phyloP scores from a whole-genome alignment of 2,113 vertebrate species.

The Pangasianodon hypophthalmus region DNA sequence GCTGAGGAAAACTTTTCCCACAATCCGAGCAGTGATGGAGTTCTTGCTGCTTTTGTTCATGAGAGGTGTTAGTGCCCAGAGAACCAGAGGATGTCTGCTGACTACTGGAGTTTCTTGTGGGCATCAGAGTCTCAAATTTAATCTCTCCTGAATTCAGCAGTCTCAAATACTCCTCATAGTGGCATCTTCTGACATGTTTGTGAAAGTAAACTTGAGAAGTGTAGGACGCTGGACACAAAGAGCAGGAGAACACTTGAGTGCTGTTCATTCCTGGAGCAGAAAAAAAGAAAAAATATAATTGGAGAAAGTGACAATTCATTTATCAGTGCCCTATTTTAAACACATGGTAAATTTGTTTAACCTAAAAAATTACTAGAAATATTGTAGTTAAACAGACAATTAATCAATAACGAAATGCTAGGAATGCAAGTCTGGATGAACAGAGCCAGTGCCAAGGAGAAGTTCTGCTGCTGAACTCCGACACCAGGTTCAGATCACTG shows the following conservation, averaged over 20 bases:
- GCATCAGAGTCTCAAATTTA: conserved; percentile 23
- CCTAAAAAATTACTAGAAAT: not conserved
- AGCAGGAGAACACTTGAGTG: conserved; percentile 9
- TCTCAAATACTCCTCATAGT: conserved; percentile 27
- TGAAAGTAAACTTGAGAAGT: conserved; percentile 23
- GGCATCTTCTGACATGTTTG: conserved; percentile 15
- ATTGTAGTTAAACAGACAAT: not conserved
- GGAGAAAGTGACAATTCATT: not conserved
- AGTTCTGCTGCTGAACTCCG: no score
- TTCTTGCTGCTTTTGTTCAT: not conserved
- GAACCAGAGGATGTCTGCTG: not conserved
- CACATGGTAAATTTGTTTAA: not conserved
- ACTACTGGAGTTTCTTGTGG: not conserved
- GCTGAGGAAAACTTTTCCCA: not conserved
- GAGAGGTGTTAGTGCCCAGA: not conserved
- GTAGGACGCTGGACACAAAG: not conserved
- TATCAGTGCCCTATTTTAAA: not conserved
- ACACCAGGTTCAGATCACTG: not conserved
- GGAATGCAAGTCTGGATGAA: not conserved
- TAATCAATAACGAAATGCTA: not conserved
- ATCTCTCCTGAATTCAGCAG: conserved; percentile 22
- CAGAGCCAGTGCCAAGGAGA: not conserved
- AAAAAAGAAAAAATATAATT: not conserved
- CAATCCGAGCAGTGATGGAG: not conserved
- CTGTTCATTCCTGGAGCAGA: not conserved